phyloP scores from a whole-genome alignment of 2,888 invertebrate genomes.

The Cyaniris semiargus region DNA sequence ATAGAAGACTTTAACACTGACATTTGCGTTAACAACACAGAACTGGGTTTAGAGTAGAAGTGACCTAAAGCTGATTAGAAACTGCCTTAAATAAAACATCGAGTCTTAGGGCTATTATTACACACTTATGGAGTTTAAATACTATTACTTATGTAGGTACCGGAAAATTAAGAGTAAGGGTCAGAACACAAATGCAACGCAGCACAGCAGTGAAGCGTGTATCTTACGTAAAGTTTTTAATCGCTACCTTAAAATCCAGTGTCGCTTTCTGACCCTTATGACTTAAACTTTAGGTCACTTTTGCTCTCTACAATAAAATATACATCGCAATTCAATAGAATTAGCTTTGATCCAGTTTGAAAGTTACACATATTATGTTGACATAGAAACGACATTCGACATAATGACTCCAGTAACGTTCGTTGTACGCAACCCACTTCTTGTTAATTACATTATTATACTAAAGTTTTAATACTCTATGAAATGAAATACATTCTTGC shows the following conservation, averaged over 20 bases:
- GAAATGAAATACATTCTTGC: constrained; percentile 71
- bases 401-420: constrained; percentile 48
- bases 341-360: constrained; percentile 1
- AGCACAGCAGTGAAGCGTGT: not conserved
- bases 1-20: constrained; percentile 15
- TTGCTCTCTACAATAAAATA: not conserved
- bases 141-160: not conserved
- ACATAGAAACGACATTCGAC: constrained; percentile 19
- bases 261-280: not conserved
- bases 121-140: not conserved
- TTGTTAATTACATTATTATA: constrained; percentile 43
- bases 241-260: not conserved
- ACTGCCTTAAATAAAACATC: not conserved
- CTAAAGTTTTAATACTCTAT: constrained; percentile 53
- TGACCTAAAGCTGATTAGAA: not conserved
- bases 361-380: constrained; percentile 3
- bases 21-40: not conserved
- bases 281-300: not conserved
- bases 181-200: not conserved
- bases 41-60: not conserved
- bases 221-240: not conserved
- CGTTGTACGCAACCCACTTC: constrained; percentile 70
- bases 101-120: constrained; percentile 5
- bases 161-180: not conserved
- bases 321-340: constrained; percentile 18